These are phyloP conservation scores for Cricetomys ansorgei DNA, from an alignment of 2,113 vertebrate genomes.

Conservation along the genomic window DNA sequence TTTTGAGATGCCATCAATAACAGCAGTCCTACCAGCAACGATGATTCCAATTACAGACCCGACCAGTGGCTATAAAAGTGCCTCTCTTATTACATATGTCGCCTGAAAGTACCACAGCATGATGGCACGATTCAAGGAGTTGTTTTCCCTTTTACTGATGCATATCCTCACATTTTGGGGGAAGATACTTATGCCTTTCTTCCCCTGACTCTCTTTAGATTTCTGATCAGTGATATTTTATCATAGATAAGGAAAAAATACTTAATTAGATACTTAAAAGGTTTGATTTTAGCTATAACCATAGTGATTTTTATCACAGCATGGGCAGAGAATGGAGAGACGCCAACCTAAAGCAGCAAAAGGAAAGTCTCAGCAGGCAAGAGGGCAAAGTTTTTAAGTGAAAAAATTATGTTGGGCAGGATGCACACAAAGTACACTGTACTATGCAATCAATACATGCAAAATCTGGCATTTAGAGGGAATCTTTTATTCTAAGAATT, in stretches of 20 bases:
- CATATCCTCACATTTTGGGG: constrained; percentile 24
- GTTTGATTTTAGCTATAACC: constrained; percentile 73
- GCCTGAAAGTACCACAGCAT: constrained; percentile 40
- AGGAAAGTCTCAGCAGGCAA: constrained; percentile 78
- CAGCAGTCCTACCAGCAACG: constrained; percentile 2
- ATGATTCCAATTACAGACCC: constrained; percentile 55
- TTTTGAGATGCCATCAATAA: background rate
- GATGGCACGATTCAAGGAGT: constrained; percentile 11
- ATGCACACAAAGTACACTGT: constrained; percentile 56
- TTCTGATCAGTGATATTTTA: constrained; percentile 76
- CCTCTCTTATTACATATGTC: constrained; percentile 55
- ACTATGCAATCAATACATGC: constrained; percentile 65
- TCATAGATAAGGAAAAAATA: constrained; percentile 67
- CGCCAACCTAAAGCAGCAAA: constrained; percentile 67
- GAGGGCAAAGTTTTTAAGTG: constrained; percentile 72
- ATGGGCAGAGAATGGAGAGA: constrained; percentile 72
- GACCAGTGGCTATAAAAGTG: constrained; percentile 53
- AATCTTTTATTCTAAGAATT: constrained; percentile 63
- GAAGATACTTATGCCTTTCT: constrained; percentile 58
- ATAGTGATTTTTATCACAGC: constrained; percentile 80
- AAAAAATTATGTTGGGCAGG: constrained; percentile 75
- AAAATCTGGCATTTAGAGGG: constrained; percentile 70
- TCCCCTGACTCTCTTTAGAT: constrained; percentile 63
- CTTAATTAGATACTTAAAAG: constrained; percentile 77
- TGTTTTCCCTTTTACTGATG: constrained; percentile 45